phyloP scores from a whole-genome alignment of 2,797 vertebrate species.

The Mareca penelope region DNA sequence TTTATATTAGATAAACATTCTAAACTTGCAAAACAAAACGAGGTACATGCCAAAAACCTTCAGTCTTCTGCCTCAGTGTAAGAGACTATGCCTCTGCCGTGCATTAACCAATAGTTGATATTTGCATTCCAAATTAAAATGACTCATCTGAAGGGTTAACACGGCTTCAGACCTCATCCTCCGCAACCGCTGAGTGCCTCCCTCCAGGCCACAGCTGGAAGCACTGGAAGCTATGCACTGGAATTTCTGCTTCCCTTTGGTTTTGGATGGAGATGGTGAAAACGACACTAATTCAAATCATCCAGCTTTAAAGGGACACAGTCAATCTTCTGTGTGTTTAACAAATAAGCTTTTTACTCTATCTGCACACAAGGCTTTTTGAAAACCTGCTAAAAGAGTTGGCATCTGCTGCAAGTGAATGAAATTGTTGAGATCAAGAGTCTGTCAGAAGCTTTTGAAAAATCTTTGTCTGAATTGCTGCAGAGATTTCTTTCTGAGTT shows the following conservation, averaged over 20 bases:
- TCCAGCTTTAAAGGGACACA: background rate
- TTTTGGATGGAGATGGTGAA: background rate
- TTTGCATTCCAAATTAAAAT: background rate
- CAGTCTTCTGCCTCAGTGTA: background rate
- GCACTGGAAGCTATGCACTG: background rate
- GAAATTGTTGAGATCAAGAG: background rate
- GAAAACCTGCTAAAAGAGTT: background rate
- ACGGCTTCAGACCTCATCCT: background rate
- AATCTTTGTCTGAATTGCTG: background rate
- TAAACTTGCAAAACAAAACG: background rate
- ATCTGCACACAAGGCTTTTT: background rate
- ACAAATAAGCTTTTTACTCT: background rate
- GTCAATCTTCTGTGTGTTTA: background rate
- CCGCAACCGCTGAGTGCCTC: no score
- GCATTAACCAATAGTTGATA: no score
- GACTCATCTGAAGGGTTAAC: background rate
- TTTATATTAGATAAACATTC: background rate
- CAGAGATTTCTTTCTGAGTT: background rate
- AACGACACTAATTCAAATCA: background rate
- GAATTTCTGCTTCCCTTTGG: background rate
- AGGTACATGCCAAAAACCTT: background rate
- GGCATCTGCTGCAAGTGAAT: background rate
- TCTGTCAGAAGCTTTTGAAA: background rate
- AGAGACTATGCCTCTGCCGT: background rate
- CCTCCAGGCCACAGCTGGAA: background rate